Percentiles rank a stretch among this genome's conserved stretches.
phyloP scores from a whole-genome alignment of 2,888 invertebrate species.

The Nipponacmea schrenckii region DNA sequence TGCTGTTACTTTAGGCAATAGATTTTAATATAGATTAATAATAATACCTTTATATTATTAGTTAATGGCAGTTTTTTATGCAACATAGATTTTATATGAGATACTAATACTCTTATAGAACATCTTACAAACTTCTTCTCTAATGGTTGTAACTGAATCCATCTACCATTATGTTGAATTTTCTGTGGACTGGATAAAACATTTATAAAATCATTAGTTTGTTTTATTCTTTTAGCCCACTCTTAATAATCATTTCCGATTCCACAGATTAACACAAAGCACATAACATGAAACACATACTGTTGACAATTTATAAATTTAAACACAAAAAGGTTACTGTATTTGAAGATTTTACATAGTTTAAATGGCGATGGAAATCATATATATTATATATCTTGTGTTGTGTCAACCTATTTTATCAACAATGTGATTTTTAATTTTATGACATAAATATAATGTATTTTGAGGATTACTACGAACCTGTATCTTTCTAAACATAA shows the following conservation, averaged over 20 bases:
- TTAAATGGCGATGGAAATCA: too few relatives aligned
- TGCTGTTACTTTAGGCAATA: too few relatives aligned
- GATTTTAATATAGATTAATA: background rate
- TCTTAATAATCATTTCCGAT: constrained; percentile 1
- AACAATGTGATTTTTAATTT: too few relatives aligned
- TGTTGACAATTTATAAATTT: too few relatives aligned
- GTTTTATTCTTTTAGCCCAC: background rate
- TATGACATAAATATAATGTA: too few relatives aligned
- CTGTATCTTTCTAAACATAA: constrained; percentile 61
- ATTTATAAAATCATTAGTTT: too few relatives aligned
- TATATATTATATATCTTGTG: too few relatives aligned
- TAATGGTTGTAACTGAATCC: constrained; percentile 43
- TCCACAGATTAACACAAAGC: too few relatives aligned
- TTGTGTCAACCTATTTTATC: too few relatives aligned
- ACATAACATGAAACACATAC: too few relatives aligned
- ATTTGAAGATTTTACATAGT: too few relatives aligned
- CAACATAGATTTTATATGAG: constrained; percentile 57
- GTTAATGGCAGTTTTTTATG: constrained; percentile 55
- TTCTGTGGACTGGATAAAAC: constrained; percentile 44
- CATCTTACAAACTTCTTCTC: constrained; percentile 65
- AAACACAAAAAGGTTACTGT: too few relatives aligned
- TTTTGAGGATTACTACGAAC: constrained; percentile 29
- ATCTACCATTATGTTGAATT: constrained; percentile 34
- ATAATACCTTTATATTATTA: constrained; percentile 45
- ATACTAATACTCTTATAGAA: constrained; percentile 60